These are phyloP conservation scores for Pomatorhinus ruficollis DNA, from an alignment of 2,113 vertebrate species.

Conservation along the genomic window DNA sequence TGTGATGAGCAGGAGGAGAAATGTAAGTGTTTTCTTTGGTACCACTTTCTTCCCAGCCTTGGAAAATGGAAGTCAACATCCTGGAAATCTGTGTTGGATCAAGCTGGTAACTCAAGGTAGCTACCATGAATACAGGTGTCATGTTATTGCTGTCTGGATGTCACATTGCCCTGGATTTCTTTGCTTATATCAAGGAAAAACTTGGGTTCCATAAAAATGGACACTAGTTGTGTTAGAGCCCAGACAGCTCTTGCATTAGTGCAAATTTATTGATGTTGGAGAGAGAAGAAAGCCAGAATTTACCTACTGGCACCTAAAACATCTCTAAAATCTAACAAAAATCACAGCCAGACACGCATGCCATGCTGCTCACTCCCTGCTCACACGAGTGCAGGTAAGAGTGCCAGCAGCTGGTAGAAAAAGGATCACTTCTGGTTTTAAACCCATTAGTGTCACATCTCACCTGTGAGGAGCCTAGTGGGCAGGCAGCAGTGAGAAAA, in stretches of 20 bases:
- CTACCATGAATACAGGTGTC: background rate
- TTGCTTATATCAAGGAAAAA: background rate
- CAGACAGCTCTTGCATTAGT: background rate
- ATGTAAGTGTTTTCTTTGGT: background rate
- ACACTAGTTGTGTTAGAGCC: background rate
- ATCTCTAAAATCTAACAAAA: background rate
- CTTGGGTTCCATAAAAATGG: background rate
- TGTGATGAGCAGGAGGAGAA: background rate
- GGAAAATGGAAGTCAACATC: background rate
- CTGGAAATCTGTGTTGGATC: background rate
- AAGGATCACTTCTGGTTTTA: background rate
- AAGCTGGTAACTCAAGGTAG: background rate
- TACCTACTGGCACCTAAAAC: background rate
- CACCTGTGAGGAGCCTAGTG: rapidly evolving
- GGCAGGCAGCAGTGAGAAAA: background rate
- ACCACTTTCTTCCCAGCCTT: background rate
- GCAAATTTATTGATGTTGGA: background rate
- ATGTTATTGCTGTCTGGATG: background rate
- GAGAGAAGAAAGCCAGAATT: background rate
- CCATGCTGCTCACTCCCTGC: background rate
- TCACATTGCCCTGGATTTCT: background rate
- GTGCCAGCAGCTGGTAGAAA: background rate
- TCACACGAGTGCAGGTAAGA: background rate
- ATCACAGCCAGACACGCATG: rapidly evolving
- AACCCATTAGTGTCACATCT: background rate